Base-by-base conservation (phyloP, 2,888 invertebrate genomes). In the Harmothoe impar region DNA sequence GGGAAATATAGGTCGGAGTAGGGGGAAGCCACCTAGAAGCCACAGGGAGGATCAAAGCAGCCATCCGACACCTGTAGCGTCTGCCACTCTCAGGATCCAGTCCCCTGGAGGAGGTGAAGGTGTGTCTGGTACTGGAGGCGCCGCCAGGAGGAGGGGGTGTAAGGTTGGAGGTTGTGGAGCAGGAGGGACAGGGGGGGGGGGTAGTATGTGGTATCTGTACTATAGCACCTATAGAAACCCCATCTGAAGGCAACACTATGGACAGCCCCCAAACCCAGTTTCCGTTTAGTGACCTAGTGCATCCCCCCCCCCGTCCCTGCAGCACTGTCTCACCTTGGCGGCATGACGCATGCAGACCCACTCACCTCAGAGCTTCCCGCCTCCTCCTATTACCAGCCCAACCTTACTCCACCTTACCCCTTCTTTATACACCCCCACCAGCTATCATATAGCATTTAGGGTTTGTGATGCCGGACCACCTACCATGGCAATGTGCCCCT, bases 1-100 rank as follows among this genome's bases (percentile, higher is more conserved):
- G 20, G 20, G n/a, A 20, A 62, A 62, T n/a, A n/a, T 62, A 62
- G 62, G 62, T 62, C 62, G 62, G n/a, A 62, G 62, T 20, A n/a
- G 7, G 62, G 62, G 62, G 62, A 62, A 62, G 62, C 62, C 62
- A 62, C n/a, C 23, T 20, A n/a, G 62, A 62, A 62, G 62, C 62
- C 62, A 62, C 62, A 62, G 12, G 1, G 62, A 20, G 62, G 43
- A 43, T 43, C 43, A 43, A 62, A 15, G 62, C 20, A 62, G 62
- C 20, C 62, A 62, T 15, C 20, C 15, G 62, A 62, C 62, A 62
- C 62, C 62, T 62, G 62, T 62, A 62, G 62, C 3, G 23, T n/a
- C 62, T n/a, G 62, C 20, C 62, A 62, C 23, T 62, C 62, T 62
- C 62, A n/a, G 62, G 62, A n/a, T 43, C 62, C 62, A 62, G 62